Evolutionary conservation across 2,113 vertebrate species (phyloP), one percentile per base, ranked within the genome.

Genomic region (Rhombomys opimus): DNA sequence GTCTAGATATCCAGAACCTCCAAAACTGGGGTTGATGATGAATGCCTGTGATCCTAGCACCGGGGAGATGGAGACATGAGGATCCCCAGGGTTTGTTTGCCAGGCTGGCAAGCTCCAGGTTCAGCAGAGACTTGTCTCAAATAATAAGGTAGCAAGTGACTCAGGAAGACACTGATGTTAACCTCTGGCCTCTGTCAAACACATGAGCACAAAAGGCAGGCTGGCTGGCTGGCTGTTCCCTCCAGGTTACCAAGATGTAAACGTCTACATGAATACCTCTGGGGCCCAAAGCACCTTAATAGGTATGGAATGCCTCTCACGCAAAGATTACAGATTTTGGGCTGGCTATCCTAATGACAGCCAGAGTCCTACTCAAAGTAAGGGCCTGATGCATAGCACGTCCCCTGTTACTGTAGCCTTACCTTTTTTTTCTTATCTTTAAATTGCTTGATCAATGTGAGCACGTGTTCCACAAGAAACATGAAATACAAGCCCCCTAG

Each of bases 391-490:
- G 78, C 27, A 82, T 0, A 96, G 35, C 3, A 77, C 38, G 35
- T 25, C 54, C 82, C 96, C 17, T 61, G 92, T 90, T 92, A 17
- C 61, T 1, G 32, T 94, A 90, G 94, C 95, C 97, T 95, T 98
- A 99, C 99, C 99, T 99, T 99, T 96, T 99, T 99, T 84, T 99
- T 99, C 98, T 99, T 99, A 97, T 99, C 99, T 98, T 99, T 99
- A 98, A 99, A 99, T 98, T 99, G 99, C 81, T 99, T 99, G 78
- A 99, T 99, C 94, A 99, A 99, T 12, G 99, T 99, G 93, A 99
- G 99, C 94, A 99, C 99, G 97, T 99, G 99, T 89, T 99, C 99
- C 75, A 99, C 99, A 50, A 99, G 99, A 95, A 99, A 99, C 99
- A 99, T 99, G 97, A 99, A 97, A 98, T 99, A 99, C 67, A 99